Conservation (phyloP, 2,888 invertebrate genomes). For the Cecidostiba fungosa region DNA sequence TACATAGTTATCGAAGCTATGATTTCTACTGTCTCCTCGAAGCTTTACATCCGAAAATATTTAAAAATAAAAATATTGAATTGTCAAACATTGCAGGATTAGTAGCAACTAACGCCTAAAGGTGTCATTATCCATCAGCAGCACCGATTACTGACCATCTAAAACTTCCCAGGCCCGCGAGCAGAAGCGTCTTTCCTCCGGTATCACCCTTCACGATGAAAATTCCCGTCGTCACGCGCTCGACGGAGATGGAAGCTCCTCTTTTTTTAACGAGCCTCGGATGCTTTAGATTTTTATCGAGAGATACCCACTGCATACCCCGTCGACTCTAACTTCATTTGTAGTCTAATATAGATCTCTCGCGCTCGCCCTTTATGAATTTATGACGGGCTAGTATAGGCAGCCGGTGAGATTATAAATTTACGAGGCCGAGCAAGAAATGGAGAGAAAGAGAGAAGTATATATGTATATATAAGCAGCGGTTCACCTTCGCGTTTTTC, state of each 20-base stretch:
- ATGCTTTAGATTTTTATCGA: constrained; percentile 56
- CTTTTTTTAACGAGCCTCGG: constrained; percentile 50
- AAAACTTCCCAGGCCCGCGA: neutral
- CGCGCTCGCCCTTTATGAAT: constrained; percentile 47
- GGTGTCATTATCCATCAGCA: neutral
- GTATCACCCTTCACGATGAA: constrained; percentile 19
- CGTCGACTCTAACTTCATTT: constrained; percentile 43
- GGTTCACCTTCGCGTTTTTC: constrained; percentile 31
- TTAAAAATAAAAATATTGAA: neutral
- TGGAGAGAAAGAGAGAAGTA: neutral
- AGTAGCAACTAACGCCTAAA: neutral
- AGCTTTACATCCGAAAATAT: neutral
- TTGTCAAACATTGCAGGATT: neutral
- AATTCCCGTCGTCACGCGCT: constrained; percentile 14
- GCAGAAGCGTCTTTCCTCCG: neutral
- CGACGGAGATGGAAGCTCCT: neutral
- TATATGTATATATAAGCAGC: neutral
- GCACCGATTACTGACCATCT: neutral
- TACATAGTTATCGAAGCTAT: neutral
- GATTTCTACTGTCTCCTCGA: neutral
- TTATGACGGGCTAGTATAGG: constrained; percentile 37
- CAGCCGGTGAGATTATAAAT: constrained; percentile 42
- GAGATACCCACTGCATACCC: constrained; percentile 29
- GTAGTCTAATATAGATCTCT: constrained; percentile 55
- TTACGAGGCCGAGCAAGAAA: constrained; percentile 48